Conservation (phyloP, 2,888 invertebrate genomes). For the Tachina lurida region DNA sequence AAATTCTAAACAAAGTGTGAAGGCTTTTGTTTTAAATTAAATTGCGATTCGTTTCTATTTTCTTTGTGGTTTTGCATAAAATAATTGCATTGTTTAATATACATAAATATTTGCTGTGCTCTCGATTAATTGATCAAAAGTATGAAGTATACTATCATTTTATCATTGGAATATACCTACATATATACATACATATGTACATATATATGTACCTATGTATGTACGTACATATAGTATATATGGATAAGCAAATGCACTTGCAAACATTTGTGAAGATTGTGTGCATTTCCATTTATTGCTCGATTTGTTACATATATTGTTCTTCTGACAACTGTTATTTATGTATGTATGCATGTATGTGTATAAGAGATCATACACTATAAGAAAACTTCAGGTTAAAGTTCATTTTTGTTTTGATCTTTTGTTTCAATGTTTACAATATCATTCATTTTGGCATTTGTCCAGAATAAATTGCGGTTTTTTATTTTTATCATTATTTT, state of each 20-base stretch:
- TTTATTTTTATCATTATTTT: slow-evolving; percentile 10
- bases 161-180: neutral
- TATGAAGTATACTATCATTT: slow-evolving; percentile 6
- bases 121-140: slow-evolving; percentile 42
- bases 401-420: slow-evolving; percentile 50
- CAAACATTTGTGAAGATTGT: neutral
- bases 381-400: slow-evolving; percentile 47
- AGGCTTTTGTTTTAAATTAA: slow-evolving; percentile 44
- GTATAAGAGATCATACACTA: slow-evolving; percentile 21
- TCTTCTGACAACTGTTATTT: neutral
- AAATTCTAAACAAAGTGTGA: slow-evolving; percentile 54
- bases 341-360: slow-evolving; percentile 1
- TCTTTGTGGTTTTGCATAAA: slow-evolving; percentile 40
- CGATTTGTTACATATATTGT: slow-evolving; percentile 15
- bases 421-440: slow-evolving; percentile 42
- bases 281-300: slow-evolving; percentile 46
- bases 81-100: slow-evolving; percentile 33
- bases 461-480: slow-evolving; percentile 31
- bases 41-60: slow-evolving; percentile 40
- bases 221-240: no score
- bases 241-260: no score
- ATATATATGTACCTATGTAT: no score
- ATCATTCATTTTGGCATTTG: slow-evolving; percentile 41
- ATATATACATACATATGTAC: neutral
- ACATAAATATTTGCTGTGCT: slow-evolving; percentile 23